phyloP scores from a whole-genome alignment of 2,888 invertebrate species.

The Chalcosyrphus nemorum region DNA sequence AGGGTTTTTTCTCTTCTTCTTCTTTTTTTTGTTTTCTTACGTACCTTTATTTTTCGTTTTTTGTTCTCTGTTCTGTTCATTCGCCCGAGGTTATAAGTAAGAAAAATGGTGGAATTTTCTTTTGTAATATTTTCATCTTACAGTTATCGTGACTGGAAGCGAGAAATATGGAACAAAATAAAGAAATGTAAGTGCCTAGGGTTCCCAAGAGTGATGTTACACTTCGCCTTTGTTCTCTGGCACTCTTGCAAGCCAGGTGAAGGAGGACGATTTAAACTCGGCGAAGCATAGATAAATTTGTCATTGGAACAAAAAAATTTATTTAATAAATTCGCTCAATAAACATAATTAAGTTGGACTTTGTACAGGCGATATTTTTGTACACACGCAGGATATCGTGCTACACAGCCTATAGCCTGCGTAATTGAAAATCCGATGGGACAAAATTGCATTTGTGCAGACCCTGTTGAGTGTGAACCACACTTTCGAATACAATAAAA shows the following conservation, averaged over 20 bases:
- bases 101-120: constrained; percentile 65
- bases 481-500: background rate
- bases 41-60: constrained; percentile 65
- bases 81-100: constrained; percentile 69
- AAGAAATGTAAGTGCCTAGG: constrained; percentile 37
- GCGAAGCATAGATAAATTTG: constrained; percentile 39
- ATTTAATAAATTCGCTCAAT: no score
- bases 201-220: constrained; percentile 29
- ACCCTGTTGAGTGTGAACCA: background rate
- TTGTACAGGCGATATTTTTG: no score
- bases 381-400: no score
- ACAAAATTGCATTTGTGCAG: background rate
- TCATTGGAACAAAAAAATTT: constrained; percentile 19
- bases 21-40: constrained; percentile 24
- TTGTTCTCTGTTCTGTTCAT: no score
- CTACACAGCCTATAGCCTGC: background rate
- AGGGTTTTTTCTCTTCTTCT: background rate
- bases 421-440: background rate
- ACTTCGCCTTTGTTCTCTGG: constrained; percentile 27
- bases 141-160: constrained; percentile 69
- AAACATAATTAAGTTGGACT: no score
- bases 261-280: constrained; percentile 5
- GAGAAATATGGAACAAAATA: constrained; percentile 60
- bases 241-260: background rate
- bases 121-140: constrained; percentile 70